phyloP scores from a whole-genome alignment of 2,888 invertebrate genomes.

The Rotaria magnacalcarata region DNA sequence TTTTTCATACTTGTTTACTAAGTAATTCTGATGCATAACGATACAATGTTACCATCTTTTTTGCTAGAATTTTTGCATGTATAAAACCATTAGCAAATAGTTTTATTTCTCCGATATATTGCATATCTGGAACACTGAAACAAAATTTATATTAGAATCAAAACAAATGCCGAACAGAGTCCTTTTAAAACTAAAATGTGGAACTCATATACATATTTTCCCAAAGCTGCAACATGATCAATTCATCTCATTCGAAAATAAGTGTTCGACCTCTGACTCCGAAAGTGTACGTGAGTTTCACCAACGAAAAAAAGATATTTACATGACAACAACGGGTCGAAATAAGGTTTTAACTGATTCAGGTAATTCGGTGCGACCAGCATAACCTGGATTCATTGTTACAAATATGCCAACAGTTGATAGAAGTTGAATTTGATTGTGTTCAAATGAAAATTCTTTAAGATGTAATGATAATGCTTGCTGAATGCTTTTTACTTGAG shows the following conservation, averaged over 20 bases:
- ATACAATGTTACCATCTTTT: constrained; percentile 99
- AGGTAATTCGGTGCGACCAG: constrained; percentile 93
- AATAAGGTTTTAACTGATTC: constrained; percentile 98
- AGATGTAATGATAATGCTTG: constrained; percentile 62
- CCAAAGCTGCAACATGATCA: no score
- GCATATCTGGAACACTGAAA: constrained; percentile 67
- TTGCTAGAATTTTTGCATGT: constrained; percentile 91
- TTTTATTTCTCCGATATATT: constrained; percentile 98
- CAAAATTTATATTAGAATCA: background rate
- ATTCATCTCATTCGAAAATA: no score
- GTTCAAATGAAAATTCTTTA: constrained; percentile 38
- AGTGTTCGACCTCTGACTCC: no score
- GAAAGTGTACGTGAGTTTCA: no score
- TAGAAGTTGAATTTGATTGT: background rate
- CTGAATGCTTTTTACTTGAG: constrained; percentile 98
- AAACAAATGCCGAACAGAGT: background rate
- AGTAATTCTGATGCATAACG: constrained; percentile 71
- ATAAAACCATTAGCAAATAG: constrained; percentile 98
- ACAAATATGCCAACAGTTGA: constrained; percentile 57
- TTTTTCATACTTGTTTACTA: constrained; percentile 62
- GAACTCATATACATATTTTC: no score
- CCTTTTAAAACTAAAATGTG: no score
- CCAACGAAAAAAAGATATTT: background rate
- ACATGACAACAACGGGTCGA: constrained; percentile 62
- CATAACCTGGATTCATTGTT: constrained; percentile 99